Evolutionary conservation across 2,113 vertebrate species (phyloP).

Genomic region (Phaethornis superciliosus): DNA sequence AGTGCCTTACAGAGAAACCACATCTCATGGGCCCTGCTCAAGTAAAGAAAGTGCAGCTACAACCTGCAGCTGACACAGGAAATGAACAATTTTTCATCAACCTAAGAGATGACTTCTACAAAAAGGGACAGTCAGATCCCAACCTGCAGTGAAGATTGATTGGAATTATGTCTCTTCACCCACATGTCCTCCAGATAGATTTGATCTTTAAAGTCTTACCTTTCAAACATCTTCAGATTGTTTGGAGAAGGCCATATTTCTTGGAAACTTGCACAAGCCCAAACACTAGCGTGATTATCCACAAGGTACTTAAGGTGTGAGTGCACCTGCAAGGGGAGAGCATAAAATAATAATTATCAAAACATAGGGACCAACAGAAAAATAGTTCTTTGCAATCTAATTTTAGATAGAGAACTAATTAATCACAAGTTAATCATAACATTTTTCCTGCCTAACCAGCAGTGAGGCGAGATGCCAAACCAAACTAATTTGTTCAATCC

Average conservation of each 20-base stretch:
- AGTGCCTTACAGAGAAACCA: background rate
- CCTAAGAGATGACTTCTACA: background rate
- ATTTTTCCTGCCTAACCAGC: background rate
- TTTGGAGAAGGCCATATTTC: constrained; percentile 91
- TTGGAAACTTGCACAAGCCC: constrained; percentile 91
- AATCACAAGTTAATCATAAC: background rate
- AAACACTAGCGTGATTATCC: constrained; percentile 91
- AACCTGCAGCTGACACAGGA: background rate
- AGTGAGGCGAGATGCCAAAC: background rate
- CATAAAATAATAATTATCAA: background rate
- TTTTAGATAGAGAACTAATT: background rate
- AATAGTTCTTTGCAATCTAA: background rate
- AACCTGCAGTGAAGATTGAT: background rate
- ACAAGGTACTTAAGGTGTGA: constrained; percentile 89
- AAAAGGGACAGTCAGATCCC: background rate
- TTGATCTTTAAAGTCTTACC: constrained; percentile 68
- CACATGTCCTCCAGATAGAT: background rate
- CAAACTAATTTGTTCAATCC: background rate
- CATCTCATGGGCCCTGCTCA: background rate
- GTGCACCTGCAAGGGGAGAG: constrained; percentile 82
- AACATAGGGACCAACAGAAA: background rate
- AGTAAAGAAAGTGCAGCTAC: background rate
- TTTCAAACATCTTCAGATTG: constrained; percentile 91
- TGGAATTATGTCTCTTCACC: background rate
- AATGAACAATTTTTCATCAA: background rate